Base-by-base conservation (phyloP, 2,888 invertebrate species). In the Thymelicus acteon region DNA sequence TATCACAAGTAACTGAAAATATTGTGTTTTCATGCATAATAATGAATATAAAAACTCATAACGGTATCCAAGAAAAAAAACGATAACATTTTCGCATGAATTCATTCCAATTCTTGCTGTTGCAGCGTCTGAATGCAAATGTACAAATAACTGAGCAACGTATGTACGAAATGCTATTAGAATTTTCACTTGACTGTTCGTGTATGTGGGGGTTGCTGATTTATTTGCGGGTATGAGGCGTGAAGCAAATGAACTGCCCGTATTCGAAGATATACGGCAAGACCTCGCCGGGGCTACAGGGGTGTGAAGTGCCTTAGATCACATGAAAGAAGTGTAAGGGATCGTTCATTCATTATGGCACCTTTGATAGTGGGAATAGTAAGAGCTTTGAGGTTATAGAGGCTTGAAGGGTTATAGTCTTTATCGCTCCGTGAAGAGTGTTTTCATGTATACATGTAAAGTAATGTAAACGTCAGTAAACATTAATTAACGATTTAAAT, bases 151-250 rank as follows among this genome's bases (percentile, higher is more conserved):
- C 60, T 49, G 60, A 71, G 65, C 54, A 71, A 67, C 63, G 72
- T 68, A 72, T 58, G 57, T 73, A 73, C 74, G 80, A 85, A 83
- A 83, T 84, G 80, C 83, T 80, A 82, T 81, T 79, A 79, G 81
- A 84, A 81, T 85, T 86, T 88, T 82, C 83, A 77, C 82, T 80
- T 78, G 81, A 81, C 82, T 83, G 83, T 83, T 70, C 73, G 82
- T 80, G 80, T 80, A 82, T 81, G 81, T 82, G 78, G 82, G 84
- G 83, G 83, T 57, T 75, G 81, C 85, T 92, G 92, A 93, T 93
- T 92, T 93, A 93, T 93, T 89, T 91, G 92, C 85, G 92, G 91
- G 89, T 87, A 89, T 88, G 90, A 88, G 87, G 89, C 91, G 92
- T 92, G 92, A 91, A 92, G 91, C 86, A 87, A 91, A 92, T 88